Evolutionary conservation across 2,113 vertebrate genomes (phyloP).

Genomic region (Cygnus buccinator): DNA sequence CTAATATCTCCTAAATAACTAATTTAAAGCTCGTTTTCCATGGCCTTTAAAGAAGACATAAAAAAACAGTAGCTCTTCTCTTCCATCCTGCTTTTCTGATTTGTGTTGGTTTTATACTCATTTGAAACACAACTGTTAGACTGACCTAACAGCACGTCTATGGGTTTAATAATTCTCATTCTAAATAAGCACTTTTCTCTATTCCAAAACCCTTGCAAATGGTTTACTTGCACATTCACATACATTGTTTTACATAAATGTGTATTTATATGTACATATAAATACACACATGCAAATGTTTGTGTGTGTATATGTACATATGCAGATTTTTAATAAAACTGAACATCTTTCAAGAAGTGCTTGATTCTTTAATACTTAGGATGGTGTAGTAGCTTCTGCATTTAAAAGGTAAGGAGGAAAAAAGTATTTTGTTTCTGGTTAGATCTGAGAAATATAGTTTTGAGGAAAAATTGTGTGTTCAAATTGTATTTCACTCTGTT

Average conservation of each 20-base stretch:
- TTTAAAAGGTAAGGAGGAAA: background rate
- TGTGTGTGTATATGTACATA: background rate
- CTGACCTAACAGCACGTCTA: background rate
- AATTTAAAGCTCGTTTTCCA: slow-evolving; percentile 5
- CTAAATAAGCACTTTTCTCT: background rate
- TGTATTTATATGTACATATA: background rate
- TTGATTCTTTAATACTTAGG: background rate
- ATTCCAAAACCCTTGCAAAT: background rate
- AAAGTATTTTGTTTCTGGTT: background rate
- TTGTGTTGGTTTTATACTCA: background rate
- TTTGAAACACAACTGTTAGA: background rate
- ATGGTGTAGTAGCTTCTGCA: background rate
- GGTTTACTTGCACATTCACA: background rate
- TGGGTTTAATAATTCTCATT: background rate
- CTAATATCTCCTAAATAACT: background rate
- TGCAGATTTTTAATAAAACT: background rate
- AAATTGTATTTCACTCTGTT: background rate
- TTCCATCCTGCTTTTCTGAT: background rate
- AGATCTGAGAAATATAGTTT: background rate
- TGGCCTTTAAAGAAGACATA: background rate
- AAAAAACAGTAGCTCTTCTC: background rate
- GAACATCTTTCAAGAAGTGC: background rate
- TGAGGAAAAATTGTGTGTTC: background rate
- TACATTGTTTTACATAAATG: background rate
- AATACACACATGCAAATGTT: accelerated